These are phyloP conservation scores for Rhorus exstirpatorius DNA, from an alignment of 2,888 invertebrate genomes.

Conservation along the genomic window DNA sequence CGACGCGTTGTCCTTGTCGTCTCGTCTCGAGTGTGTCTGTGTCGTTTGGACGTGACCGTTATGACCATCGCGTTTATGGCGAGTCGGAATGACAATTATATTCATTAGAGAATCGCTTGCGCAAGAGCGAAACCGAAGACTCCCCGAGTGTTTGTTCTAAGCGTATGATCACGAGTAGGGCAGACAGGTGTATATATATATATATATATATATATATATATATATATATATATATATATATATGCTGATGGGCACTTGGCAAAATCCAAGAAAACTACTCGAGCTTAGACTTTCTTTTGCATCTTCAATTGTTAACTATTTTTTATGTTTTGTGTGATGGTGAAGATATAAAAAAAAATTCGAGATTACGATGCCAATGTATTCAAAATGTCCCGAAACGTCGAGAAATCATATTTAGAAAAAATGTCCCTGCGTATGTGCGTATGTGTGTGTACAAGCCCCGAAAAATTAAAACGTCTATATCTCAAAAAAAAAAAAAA, in stretches of 20 bases:
- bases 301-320: neutral
- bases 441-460: too few species aligned
- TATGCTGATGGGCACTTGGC: neutral
- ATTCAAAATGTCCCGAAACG: too few species aligned
- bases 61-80: slow-evolving; percentile 1
- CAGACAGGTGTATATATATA: neutral
- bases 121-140: slow-evolving; percentile 17
- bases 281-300: neutral
- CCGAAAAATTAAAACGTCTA: too few species aligned
- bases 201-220: too few species aligned
- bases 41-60: slow-evolving; percentile 38
- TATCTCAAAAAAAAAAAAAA: too few species aligned
- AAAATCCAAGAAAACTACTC: slow-evolving; percentile 42
- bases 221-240: too few species aligned
- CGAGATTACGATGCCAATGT: too few species aligned
- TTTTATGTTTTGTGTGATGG: slow-evolving; percentile 12
- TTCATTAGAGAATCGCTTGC: slow-evolving; percentile 6
- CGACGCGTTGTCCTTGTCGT: slow-evolving; percentile 4
- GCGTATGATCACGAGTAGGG: slow-evolving; percentile 17
- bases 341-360: too few species aligned
- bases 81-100: slow-evolving; percentile 31
- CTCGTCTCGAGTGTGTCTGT: slow-evolving; percentile 53
- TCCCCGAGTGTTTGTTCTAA: slow-evolving; percentile 52
- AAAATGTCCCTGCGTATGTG: too few species aligned
- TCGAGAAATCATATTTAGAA: too few species aligned